These are phyloP conservation scores for Pristionchus japonicus DNA, from an alignment of 2,888 invertebrate genomes.

Conservation along the genomic window DNA sequence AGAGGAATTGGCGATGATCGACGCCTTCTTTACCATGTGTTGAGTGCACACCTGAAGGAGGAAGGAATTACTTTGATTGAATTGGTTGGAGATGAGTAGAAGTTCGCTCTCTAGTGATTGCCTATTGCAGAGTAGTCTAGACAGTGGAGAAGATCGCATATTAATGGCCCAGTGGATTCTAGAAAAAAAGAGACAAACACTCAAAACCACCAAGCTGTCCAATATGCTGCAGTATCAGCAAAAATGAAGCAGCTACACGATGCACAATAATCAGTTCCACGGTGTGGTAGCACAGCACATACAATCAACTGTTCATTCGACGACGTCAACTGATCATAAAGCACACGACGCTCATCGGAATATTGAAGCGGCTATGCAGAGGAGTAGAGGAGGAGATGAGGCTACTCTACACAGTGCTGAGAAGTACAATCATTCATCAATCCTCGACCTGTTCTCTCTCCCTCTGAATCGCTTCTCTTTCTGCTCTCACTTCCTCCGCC, in stretches of 20 bases:
- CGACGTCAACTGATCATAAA: no score
- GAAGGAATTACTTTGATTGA: no score
- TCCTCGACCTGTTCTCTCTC: neutral
- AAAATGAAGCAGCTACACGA: neutral
- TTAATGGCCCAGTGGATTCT: neutral
- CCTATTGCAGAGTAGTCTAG: neutral
- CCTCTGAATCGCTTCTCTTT: conserved; percentile 32
- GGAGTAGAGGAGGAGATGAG: neutral
- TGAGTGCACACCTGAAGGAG: conserved; percentile 46
- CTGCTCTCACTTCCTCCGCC: conserved; percentile 14
- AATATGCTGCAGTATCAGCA: neutral
- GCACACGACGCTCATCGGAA: neutral
- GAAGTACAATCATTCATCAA: neutral
- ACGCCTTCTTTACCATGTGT: conserved; percentile 46
- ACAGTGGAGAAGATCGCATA: neutral
- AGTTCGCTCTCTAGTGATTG: neutral
- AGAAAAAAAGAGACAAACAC: no score
- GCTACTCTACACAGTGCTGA: neutral
- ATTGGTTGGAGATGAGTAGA: no score
- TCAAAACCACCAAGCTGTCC: no score
- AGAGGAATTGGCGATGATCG: conserved; percentile 29
- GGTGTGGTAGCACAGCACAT: neutral
- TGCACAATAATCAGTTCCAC: neutral
- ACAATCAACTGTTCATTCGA: neutral
- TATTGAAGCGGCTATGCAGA: no score